Percentiles rank a stretch among this genome's conserved stretches.
phyloP scores from a whole-genome alignment of 1,140 invertebrate species.

The Drosophila teissieri region DNA sequence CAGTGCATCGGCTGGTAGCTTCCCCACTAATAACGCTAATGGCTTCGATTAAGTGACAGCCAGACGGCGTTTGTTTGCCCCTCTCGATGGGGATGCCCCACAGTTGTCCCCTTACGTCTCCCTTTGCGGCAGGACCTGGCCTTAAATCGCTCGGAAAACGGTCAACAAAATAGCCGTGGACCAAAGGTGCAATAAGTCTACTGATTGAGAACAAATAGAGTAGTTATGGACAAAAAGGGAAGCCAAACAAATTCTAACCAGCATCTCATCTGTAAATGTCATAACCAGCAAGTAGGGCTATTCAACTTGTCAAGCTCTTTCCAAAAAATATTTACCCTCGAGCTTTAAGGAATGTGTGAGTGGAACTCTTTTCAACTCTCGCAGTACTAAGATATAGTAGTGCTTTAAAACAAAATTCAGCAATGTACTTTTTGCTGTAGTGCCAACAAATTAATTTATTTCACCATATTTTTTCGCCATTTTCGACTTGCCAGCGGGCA shows the following conservation, averaged over 20 bases:
- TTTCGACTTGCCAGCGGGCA: conserved; percentile 9
- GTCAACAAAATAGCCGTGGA: conserved; percentile 37
- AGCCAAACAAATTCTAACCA: conserved; percentile 28
- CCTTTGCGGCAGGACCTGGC: conserved; percentile 27
- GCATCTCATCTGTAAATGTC: conserved; percentile 46
- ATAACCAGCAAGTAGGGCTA: not conserved
- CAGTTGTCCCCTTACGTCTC: not conserved
- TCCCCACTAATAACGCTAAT: conserved; percentile 76
- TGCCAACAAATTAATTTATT: conserved; percentile 51
- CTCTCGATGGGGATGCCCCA: conserved; percentile 44
- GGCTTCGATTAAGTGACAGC: conserved; percentile 82
- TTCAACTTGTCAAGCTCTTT: conserved; percentile 7
- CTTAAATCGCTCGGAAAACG: conserved; percentile 70
- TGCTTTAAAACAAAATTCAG: conserved; percentile 1
- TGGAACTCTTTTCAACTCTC: too few relatives aligned
- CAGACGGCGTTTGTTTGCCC: conserved; percentile 79
- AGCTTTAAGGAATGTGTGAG: too few relatives aligned
- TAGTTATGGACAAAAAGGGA: conserved; percentile 22
- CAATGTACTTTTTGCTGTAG: conserved; percentile 3
- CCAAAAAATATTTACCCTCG: not conserved
- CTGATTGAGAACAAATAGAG: conserved; percentile 1
- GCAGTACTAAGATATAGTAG: too few relatives aligned
- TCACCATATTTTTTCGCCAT: conserved; percentile 20
- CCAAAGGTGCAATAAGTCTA: conserved; percentile 29
- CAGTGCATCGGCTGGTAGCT: conserved; percentile 13